Evolutionary conservation across 2,888 invertebrate genomes (phyloP), one percentile per base, ranked within the genome.

Genomic region (Biston stratarius): DNA sequence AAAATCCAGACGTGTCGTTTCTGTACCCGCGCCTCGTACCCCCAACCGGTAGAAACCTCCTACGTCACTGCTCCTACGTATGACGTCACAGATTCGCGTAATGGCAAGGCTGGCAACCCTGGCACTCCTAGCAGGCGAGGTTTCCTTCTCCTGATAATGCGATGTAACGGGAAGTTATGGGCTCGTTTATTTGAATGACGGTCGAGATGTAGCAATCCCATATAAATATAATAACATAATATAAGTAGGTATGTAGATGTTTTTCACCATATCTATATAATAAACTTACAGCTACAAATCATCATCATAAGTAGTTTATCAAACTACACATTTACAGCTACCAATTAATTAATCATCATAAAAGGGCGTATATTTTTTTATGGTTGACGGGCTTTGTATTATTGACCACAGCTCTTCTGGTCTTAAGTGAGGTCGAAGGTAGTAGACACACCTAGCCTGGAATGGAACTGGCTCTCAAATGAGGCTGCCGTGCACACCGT

Each of bases 131-230:
- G 14, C 36, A 52, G 49, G 45, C 42, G 55, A 42, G 63, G 58
- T 64, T 67, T 68, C 66, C 53, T 55, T 69, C 64, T 58, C 69
- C 58, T 67, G 61, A 61, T 67, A 70, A 73, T 67, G 63, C 64
- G 60, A 71, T 67, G 64, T 67, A 63, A 60, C 60, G 58, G 62
- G 63, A 64, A 55, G 69, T 73, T 67, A 72, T 55, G 49, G 45
- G 48, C 55, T 63, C 67, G 56, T 71, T 69, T 70, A 66, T 70
- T 68, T 66, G 64, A 61, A 59, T 65, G 72, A 49, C 67, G 67
- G 42, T 72, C 63, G 67, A 66, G 51, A 70, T 52, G 36, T 60
- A 34, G 53, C 47, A 42, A n/a, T 42, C 36, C 48, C 33, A 40
- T 52, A 51, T 51, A 51, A 24, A 15, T 60, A 38, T 52, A 51